Percentiles rank a stretch among this genome's conserved stretches.
Evolutionary conservation across 2,888 invertebrate genomes (phyloP).

Genomic region (Sinopyrophorus schimmeli): DNA sequence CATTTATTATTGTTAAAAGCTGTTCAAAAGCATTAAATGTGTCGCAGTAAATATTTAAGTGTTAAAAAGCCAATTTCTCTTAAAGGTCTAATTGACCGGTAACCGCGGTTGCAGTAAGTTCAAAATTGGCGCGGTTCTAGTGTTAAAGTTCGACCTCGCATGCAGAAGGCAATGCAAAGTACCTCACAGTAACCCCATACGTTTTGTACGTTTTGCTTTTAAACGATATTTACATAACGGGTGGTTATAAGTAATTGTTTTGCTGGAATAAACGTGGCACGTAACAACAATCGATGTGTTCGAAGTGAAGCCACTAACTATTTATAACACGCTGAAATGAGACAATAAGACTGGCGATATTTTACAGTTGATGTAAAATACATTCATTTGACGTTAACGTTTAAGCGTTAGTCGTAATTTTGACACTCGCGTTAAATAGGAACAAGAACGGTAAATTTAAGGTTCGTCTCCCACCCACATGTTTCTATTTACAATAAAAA

Average conservation of each 20-base stretch:
- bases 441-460: constrained; percentile 9
- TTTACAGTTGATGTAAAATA: constrained; percentile 11
- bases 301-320: constrained; percentile 5
- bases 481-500: constrained; percentile 17
- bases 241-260: constrained; percentile 5
- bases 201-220: constrained; percentile 6
- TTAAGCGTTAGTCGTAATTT: constrained; percentile 11
- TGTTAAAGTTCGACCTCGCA: neutral
- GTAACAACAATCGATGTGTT: constrained; percentile 6
- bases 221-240: constrained; percentile 2
- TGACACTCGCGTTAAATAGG: constrained; percentile 6
- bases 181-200: neutral
- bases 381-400: constrained; percentile 11
- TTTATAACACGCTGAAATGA: constrained; percentile 2
- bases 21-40: too few species aligned
- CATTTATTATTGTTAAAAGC: too few species aligned
- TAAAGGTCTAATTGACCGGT: too few species aligned
- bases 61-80: too few species aligned
- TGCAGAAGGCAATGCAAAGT: neutral
- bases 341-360: constrained; percentile 9
- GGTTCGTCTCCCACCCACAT: constrained; percentile 19
- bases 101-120: too few species aligned
- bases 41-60: too few species aligned
- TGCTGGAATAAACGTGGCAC: neutral
- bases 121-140: too few species aligned